Evolutionary conservation across 2,797 vertebrate genomes (phyloP).

Genomic region (Echeneis naucrates): DNA sequence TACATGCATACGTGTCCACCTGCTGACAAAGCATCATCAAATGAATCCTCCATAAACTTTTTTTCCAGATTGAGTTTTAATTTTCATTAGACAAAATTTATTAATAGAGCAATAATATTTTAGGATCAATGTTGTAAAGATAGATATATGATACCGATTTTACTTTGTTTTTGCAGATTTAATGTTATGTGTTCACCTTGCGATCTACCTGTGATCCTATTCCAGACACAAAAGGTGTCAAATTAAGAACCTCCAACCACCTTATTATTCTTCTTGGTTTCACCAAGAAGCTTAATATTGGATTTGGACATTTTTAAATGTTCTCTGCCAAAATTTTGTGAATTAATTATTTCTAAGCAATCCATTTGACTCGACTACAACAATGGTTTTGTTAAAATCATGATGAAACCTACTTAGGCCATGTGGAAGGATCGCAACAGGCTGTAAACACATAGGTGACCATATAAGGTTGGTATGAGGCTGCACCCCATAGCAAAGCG

Average conservation of each 20-base stretch:
- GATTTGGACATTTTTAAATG: neutral
- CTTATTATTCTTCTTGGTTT: neutral
- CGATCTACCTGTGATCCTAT: conserved; percentile 13
- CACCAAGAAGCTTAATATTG: conserved; percentile 8
- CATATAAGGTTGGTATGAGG: neutral
- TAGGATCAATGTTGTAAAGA: conserved; percentile 49
- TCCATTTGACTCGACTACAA: neutral
- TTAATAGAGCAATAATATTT: conserved; percentile 79
- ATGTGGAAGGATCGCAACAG: neutral
- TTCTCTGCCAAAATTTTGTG: conserved; percentile 11
- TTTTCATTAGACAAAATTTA: conserved; percentile 49
- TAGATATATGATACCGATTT: conserved; percentile 37
- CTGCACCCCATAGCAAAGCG: too few relatives aligned
- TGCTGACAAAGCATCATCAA: conserved; percentile 27
- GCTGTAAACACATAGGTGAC: neutral
- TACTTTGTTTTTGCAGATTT: conserved; percentile 10
- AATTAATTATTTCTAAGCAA: neutral
- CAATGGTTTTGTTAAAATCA: neutral
- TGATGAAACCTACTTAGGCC: neutral
- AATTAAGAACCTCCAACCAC: neutral
- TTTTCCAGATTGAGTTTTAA: conserved; percentile 48
- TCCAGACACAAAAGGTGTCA: conserved; percentile 4
- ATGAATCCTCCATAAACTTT: conserved; percentile 24
- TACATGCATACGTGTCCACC: conserved; percentile 18
- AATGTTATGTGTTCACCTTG: conserved; percentile 31